Conservation (phyloP, 23 tunicate species). For the Trididemnum nubilum region DNA sequence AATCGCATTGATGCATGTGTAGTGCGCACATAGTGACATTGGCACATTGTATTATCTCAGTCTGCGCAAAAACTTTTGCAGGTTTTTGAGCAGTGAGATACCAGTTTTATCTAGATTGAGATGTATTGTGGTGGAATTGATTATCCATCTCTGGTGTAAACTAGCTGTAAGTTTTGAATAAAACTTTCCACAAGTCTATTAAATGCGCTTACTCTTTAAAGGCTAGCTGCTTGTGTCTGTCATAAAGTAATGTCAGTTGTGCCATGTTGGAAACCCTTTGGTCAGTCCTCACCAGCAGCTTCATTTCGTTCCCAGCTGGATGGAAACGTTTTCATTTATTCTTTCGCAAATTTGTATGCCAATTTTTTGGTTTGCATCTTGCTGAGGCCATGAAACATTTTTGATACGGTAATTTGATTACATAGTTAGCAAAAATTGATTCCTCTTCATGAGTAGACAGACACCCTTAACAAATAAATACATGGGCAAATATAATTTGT, state of each 20-base stretch:
- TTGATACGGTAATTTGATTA: constrained; percentile 7
- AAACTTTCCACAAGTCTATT: constrained; percentile 34
- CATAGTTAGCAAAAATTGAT: background rate
- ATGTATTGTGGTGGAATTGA: constrained; percentile 33
- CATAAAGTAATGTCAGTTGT: constrained; percentile 17
- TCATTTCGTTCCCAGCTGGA: constrained; percentile 27
- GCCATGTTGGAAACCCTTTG: constrained; percentile 34
- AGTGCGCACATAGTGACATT: constrained; percentile 43
- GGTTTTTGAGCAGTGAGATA: constrained; percentile 30
- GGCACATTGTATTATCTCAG: constrained; percentile 42
- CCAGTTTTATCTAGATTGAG: constrained; percentile 51
- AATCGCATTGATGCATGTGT: constrained; percentile 44
- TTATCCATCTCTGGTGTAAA: background rate
- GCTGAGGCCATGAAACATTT: constrained; percentile 40
- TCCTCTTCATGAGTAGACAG: constrained; percentile 35
- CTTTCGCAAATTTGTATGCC: constrained; percentile 37
- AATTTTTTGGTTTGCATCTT: constrained; percentile 17
- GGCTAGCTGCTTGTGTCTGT: constrained; percentile 42
- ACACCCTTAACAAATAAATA: constrained; percentile 1
- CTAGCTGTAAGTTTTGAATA: constrained; percentile 27
- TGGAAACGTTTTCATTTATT: constrained; percentile 6
- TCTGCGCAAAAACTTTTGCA: constrained; percentile 5
- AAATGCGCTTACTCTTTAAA: constrained; percentile 33
- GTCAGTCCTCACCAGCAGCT: constrained; percentile 55
- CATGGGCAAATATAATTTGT: too few species aligned